phyloP scores from a whole-genome alignment of 1,140 invertebrate genomes.

The Eueides isabella region DNA sequence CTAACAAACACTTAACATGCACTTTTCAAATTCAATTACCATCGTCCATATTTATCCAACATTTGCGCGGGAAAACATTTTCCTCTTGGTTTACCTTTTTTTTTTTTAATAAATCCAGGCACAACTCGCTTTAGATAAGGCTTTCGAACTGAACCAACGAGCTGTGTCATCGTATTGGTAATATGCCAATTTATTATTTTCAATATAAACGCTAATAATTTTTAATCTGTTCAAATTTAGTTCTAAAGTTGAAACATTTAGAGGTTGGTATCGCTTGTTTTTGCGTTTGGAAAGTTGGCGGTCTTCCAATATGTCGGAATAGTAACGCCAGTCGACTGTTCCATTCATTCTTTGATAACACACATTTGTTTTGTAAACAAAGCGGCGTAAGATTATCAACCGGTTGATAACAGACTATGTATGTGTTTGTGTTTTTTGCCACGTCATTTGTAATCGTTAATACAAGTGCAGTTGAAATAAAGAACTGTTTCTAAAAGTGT shows the following conservation, averaged over 20 bases:
- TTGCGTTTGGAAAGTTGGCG: constrained; percentile 15
- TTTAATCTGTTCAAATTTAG: background rate
- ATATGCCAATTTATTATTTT: constrained; percentile 51
- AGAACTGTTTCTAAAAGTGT: too few species aligned
- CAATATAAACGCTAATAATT: constrained; percentile 21
- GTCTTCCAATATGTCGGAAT: constrained; percentile 26
- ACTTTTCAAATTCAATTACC: constrained; percentile 56
- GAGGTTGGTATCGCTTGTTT: constrained; percentile 13
- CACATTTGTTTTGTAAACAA: constrained; percentile 42
- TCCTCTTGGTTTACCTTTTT: constrained; percentile 51
- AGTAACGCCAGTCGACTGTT: constrained; percentile 23
- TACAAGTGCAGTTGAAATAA: background rate
- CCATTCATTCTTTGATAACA: constrained; percentile 39
- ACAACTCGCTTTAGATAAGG: constrained; percentile 45
- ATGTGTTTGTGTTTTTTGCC: background rate
- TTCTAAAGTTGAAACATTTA: background rate
- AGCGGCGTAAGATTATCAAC: constrained; percentile 34
- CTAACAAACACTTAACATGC: constrained; percentile 59
- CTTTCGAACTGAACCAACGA: constrained; percentile 57
- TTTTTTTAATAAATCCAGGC: constrained; percentile 31
- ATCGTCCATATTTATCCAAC: constrained; percentile 71
- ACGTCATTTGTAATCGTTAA: background rate
- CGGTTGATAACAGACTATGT: constrained; percentile 27
- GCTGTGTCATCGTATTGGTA: constrained; percentile 58
- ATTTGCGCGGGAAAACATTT: constrained; percentile 64